Percentiles rank a stretch among this genome's conserved stretches.
Evolutionary conservation across 2,888 invertebrate species (phyloP).

Genomic region (Plebejus melissa): DNA sequence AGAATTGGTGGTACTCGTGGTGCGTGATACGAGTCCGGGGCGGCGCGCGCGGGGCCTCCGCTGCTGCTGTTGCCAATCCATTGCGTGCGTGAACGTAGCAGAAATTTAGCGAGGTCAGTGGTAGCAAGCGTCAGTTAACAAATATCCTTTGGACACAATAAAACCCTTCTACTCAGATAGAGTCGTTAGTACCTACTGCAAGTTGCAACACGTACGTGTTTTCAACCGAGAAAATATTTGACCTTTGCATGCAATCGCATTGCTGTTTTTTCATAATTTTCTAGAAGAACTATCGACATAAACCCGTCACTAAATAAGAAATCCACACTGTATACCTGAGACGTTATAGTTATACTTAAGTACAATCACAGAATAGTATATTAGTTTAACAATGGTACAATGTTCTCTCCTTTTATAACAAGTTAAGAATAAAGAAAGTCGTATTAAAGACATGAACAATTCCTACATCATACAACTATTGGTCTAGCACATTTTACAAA

Average conservation of each 20-base stretch:
- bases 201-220: not conserved
- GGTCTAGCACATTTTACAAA: not conserved
- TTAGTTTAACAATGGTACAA: too few relatives aligned
- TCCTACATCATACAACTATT: too few relatives aligned
- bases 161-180: not conserved
- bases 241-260: not conserved
- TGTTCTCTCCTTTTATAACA: too few relatives aligned
- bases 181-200: not conserved
- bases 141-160: not conserved
- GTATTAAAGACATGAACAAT: not conserved
- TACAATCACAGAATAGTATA: too few relatives aligned
- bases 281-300: not conserved
- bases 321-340: not conserved
- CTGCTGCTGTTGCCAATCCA: conserved; percentile 40
- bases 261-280: not conserved
- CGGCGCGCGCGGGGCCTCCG: conserved; percentile 64
- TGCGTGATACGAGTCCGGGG: conserved; percentile 80
- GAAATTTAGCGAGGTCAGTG: conserved; percentile 29
- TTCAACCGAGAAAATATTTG: not conserved
- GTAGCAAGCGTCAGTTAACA: not conserved
- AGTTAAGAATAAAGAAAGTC: too few relatives aligned
- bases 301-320: not conserved
- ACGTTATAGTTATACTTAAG: too few relatives aligned
- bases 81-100: conserved; percentile 43
- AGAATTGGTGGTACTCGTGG: conserved; percentile 89